Conservation (phyloP, 2,113 vertebrate genomes). For the Peucedramus taeniatus region DNA sequence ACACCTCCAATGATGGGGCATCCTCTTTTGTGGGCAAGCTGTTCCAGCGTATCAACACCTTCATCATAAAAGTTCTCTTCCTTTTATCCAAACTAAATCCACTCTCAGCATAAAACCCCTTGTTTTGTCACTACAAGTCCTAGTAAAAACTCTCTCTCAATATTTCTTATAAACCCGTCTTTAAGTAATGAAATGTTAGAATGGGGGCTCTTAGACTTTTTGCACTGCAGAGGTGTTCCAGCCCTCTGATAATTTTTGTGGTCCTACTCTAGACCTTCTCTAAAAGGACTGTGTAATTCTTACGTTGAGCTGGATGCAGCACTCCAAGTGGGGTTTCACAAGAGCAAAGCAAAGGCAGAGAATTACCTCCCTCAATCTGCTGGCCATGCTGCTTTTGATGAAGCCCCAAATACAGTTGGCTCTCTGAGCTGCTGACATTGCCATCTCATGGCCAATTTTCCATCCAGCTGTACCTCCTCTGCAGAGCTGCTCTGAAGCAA, state of each 20-base stretch:
- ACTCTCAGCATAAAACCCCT: not conserved
- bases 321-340: not conserved
- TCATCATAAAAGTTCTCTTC: not conserved
- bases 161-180: not conserved
- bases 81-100: not conserved
- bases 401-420: rapidly evolving
- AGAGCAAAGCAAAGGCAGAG: not conserved
- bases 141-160: not conserved
- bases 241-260: not conserved
- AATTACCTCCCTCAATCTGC: not conserved
- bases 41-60: not conserved
- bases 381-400: not conserved
- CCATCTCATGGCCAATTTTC: not conserved
- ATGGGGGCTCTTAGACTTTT: not conserved
- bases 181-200: not conserved
- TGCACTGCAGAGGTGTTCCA: not conserved
- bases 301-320: not conserved
- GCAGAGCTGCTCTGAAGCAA: not conserved
- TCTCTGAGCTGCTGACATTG: not conserved
- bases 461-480: not conserved
- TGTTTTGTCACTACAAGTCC: not conserved
- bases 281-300: not conserved
- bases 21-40: not conserved
- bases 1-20: rapidly evolving
- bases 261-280: not conserved